Base-by-base conservation (phyloP, 2,113 vertebrate species). In the Calyptomena viridis region DNA sequence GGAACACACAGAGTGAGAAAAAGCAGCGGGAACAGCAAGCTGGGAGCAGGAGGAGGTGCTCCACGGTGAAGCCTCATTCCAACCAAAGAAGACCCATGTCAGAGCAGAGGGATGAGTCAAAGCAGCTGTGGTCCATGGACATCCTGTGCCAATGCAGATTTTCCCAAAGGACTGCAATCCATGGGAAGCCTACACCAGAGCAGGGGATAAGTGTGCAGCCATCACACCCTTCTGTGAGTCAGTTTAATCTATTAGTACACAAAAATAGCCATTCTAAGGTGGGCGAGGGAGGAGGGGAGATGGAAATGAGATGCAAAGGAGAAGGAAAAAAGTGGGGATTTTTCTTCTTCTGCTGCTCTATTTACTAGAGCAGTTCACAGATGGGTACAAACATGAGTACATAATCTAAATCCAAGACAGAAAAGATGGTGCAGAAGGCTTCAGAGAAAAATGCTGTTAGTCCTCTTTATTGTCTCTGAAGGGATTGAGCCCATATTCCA, bases 261-360 rank as follows among this genome's bases (percentile, higher is more conserved):
- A 49, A 18, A 64, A 64, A 80, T 3, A 46, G 28, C 24, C 66
- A 49, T 50, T 64, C 37, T 73, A 14, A 37, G 23, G 13, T 27
- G 13, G 18, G 20, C 12, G 20, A 2, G 12, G 21, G 1, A 0
- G 19, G 22, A 5, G 13, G 2, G 5, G 3, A 46, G 44, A 59
- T 11, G 2, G n/a, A 76, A 66, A 77, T 8, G 0, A 60, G 4
- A 75, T 13, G 6, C 1, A 7, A 49, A 75, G 9, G 8, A 72
- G 13, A 39, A 64, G 20, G 7, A 84, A 27, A 6, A 50, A 60
- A 89, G 19, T 35, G 1, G 1, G 16, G 1, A 6, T 19, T n/a
- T 49, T 53, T 55, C 25, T 42, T 16, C 9, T 23, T 5, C 19
- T 62, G 11, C 14, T 66, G 6, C 4, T 30, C n/a, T 20, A 12